Evolutionary conservation across 1,140 invertebrate genomes (phyloP).

Genomic region (Mycetomoellerius zeteki): DNA sequence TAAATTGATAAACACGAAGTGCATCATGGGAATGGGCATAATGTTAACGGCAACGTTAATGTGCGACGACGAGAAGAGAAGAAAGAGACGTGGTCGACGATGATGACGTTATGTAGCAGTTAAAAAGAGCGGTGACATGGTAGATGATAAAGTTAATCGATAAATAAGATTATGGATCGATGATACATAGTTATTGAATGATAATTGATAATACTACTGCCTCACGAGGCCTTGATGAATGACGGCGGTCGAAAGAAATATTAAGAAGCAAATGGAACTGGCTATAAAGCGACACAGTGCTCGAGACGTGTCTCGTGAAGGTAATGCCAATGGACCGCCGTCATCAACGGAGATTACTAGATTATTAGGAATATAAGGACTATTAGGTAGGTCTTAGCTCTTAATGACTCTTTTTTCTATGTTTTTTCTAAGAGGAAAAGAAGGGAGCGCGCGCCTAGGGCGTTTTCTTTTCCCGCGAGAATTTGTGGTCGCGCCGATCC

Average conservation of each 20-base stretch:
- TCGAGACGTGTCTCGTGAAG: conserved; percentile 22
- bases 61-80: not conserved
- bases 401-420: conserved; percentile 74
- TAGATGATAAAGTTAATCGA: conserved; percentile 61
- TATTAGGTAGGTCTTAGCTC: conserved; percentile 79
- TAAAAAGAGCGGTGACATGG: conserved; percentile 57
- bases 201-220: conserved; percentile 83
- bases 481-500: conserved; percentile 72
- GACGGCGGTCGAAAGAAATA: conserved; percentile 76
- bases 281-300: conserved; percentile 11
- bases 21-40: conserved; percentile 4
- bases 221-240: conserved; percentile 86
- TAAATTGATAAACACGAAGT: not conserved
- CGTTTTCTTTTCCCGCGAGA: conserved; percentile 59
- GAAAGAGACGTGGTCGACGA: conserved; percentile 25
- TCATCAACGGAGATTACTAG: conserved; percentile 86
- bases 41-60: conserved; percentile 1
- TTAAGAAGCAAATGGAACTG: not conserved
- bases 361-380: conserved; percentile 82
- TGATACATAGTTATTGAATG: conserved; percentile 79
- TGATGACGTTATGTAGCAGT: conserved; percentile 53
- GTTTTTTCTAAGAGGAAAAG: conserved; percentile 63
- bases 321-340: conserved; percentile 75
- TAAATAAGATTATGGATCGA: conserved; percentile 78
- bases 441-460: conserved; percentile 49